Evolutionary conservation across 2,113 vertebrate species (phyloP).

Genomic region (Ailurus styani): DNA sequence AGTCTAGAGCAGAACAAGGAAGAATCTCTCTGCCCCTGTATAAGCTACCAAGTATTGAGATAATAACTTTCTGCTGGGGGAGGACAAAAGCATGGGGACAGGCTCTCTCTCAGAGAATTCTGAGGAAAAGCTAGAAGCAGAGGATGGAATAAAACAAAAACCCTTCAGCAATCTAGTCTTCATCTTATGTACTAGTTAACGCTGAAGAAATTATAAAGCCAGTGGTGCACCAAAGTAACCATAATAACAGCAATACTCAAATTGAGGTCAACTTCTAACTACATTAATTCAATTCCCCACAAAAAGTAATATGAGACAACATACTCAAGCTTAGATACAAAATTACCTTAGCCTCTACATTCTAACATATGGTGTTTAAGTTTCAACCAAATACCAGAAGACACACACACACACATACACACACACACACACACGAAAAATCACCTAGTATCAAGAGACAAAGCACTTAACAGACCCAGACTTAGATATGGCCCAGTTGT

Average conservation of each 20-base stretch:
- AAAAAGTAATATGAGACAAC: background rate
- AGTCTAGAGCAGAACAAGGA: background rate
- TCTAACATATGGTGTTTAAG: background rate
- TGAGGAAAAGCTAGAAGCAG: background rate
- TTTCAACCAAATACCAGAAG: background rate
- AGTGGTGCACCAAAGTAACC: background rate
- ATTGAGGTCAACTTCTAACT: background rate
- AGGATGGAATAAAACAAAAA: background rate
- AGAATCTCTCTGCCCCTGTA: background rate
- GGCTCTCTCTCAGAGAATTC: background rate
- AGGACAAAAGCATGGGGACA: background rate
- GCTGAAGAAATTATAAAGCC: background rate
- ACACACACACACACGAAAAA: background rate
- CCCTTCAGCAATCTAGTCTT: background rate
- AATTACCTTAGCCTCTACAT: background rate
- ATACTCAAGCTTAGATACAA: background rate
- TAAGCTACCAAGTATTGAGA: background rate
- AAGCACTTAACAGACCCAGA: background rate
- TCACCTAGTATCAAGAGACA: background rate
- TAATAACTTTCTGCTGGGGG: background rate
- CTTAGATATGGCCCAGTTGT: background rate
- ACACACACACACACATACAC: background rate
- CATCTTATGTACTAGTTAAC: background rate
- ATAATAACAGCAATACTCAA: background rate
- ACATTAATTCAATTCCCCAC: background rate